Evolutionary conservation across 2,888 invertebrate species (phyloP).

Genomic region (Orthosia gothica): DNA sequence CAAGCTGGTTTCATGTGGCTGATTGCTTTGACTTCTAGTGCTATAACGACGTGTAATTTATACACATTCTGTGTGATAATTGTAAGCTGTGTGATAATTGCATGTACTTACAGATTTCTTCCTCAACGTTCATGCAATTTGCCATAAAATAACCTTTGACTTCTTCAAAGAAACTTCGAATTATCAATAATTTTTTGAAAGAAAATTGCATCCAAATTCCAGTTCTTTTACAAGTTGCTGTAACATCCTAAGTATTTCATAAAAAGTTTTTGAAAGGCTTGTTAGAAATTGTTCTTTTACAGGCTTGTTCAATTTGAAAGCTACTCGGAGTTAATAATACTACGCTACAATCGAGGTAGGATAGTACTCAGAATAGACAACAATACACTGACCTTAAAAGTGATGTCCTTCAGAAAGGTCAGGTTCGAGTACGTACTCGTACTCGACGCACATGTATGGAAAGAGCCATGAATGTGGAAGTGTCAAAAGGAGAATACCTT

Average conservation of each 20-base stretch:
- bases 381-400: constrained; percentile 9
- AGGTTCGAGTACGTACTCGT: constrained; percentile 23
- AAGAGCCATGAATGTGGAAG: constrained; percentile 43
- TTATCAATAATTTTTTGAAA: too few relatives aligned
- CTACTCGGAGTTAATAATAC: neutral
- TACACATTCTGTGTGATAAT: neutral
- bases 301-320: neutral
- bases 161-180: neutral
- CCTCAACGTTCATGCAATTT: neutral
- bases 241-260: neutral
- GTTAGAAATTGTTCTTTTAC: neutral
- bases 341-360: neutral
- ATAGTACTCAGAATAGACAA: constrained; percentile 13
- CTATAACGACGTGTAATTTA: neutral
- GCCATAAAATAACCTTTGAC: neutral
- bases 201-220: neutral
- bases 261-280: neutral
- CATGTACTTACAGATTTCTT: too few relatives aligned
- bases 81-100: neutral
- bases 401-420: constrained; percentile 32
- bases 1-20: neutral
- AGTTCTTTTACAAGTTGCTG: neutral
- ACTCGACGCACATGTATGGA: constrained; percentile 15
- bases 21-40: neutral
- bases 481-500: constrained; percentile 11